phyloP scores from a whole-genome alignment of 2,113 vertebrate genomes.

The Oryzias woworae region DNA sequence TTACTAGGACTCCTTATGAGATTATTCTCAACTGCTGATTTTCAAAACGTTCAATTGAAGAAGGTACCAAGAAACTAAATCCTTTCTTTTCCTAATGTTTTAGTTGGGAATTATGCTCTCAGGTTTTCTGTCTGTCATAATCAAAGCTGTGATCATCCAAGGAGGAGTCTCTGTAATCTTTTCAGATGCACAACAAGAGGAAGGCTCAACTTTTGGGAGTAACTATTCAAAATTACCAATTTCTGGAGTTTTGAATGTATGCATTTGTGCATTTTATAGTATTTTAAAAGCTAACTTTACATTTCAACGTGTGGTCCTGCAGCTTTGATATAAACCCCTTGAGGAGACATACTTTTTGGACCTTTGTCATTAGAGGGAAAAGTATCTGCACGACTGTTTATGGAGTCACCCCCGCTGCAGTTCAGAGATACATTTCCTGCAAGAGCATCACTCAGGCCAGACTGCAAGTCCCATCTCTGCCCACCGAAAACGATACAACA shows the following conservation, averaged over 20 bases:
- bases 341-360: constrained; percentile 94
- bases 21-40: no score
- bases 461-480: constrained; percentile 77
- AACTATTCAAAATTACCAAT: constrained; percentile 55
- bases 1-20: no score
- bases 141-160: constrained; percentile 61
- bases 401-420: constrained; percentile 87
- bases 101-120: constrained; percentile 85
- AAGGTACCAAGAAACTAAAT: no score
- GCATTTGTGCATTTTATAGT: no score
- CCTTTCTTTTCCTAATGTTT: neutral
- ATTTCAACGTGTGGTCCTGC: neutral
- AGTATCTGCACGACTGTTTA: constrained; percentile 87
- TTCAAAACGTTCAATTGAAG: no score
- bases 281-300: no score
- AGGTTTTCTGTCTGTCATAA: constrained; percentile 76
- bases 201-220: constrained; percentile 88
- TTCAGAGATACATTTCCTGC: constrained; percentile 93
- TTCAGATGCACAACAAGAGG: constrained; percentile 79
- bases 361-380: constrained; percentile 83
- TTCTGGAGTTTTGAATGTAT: no score
- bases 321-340: constrained; percentile 90
- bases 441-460: constrained; percentile 87
- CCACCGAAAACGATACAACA: no score
- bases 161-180: constrained; percentile 78